Evolutionary conservation across 2,797 vertebrate genomes (phyloP).

Genomic region (Sebastes matsubarae): DNA sequence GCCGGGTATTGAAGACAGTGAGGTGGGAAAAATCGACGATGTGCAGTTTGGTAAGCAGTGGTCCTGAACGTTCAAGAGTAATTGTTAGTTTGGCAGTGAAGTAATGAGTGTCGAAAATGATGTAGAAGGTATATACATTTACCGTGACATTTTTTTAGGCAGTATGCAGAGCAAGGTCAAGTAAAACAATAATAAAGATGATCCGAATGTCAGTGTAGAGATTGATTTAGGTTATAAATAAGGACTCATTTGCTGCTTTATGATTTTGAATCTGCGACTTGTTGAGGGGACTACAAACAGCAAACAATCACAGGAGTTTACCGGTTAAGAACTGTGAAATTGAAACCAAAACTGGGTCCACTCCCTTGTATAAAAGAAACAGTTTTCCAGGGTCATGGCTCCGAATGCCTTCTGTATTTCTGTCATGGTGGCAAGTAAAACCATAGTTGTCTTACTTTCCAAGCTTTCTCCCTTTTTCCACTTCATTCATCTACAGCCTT

Average conservation of each 20-base stretch:
- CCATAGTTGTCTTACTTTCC: neutral
- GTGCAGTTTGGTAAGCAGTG: slow-evolving; percentile 85
- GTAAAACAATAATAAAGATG: neutral
- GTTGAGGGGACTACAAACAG: neutral
- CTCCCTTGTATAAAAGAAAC: neutral
- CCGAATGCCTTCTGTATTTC: neutral
- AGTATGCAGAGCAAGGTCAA: neutral
- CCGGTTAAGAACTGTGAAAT: neutral
- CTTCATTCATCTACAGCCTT: slow-evolving; percentile 64
- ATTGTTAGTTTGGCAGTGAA: neutral
- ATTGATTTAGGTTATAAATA: neutral
- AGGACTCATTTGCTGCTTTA: neutral
- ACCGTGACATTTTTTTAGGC: neutral
- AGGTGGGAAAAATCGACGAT: slow-evolving; percentile 90
- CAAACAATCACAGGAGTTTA: no score
- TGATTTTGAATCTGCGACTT: neutral
- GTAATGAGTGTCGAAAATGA: neutral
- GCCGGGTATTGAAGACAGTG: slow-evolving; percentile 98
- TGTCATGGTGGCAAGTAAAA: neutral
- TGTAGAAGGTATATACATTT: neutral
- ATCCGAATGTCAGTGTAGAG: neutral
- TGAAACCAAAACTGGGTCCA: neutral
- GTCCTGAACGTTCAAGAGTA: neutral
- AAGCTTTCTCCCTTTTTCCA: neutral
- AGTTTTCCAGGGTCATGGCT: neutral